Percentiles rank a stretch among this genome's conserved stretches.
Conservation (phyloP, 2,113 vertebrate genomes). For the Psilopsiagon aymara region DNA sequence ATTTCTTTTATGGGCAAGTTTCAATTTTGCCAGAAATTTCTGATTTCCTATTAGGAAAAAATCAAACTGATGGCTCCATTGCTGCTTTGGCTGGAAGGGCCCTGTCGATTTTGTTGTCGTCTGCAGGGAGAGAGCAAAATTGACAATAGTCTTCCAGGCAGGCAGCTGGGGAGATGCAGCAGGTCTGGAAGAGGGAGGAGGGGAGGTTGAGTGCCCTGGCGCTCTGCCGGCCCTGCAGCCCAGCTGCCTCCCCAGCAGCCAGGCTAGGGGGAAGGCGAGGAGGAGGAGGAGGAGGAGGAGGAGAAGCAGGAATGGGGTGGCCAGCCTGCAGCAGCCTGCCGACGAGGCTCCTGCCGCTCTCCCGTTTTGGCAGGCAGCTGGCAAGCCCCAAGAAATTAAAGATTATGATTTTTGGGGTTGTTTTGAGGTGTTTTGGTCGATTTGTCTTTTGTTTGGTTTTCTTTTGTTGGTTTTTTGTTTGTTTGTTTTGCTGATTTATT, state of each 20-base stretch:
- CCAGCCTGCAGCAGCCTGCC: constrained; percentile 59
- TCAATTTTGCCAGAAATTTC: constrained; percentile 55
- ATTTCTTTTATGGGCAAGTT: constrained; percentile 54
- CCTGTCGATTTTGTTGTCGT: constrained; percentile 67
- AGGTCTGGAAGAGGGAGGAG: constrained; percentile 72
- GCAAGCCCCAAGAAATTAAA: constrained; percentile 49
- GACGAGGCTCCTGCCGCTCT: background rate
- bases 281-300: constrained; percentile 11
- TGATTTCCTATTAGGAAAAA: constrained; percentile 47
- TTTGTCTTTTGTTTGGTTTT: background rate
- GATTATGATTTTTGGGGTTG: background rate
- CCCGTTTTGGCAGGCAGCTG: constrained; percentile 38
- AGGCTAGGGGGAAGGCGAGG: constrained; percentile 56
- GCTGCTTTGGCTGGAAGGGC: constrained; percentile 64
- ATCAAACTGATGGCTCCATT: constrained; percentile 22
- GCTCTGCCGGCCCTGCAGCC: constrained; percentile 69
- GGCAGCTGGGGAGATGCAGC: constrained; percentile 73
- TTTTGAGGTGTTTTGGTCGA: background rate
- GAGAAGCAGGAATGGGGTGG: constrained; percentile 5
- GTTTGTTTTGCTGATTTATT: too few species aligned
- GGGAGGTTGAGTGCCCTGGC: constrained; percentile 72
- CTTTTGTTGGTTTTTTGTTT: too few species aligned
- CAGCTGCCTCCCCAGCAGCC: constrained; percentile 72
- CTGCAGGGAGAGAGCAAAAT: constrained; percentile 67
- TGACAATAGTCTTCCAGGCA: constrained; percentile 74